Conservation (phyloP, 2,888 invertebrate species). For the Cactoblastis cactorum region DNA sequence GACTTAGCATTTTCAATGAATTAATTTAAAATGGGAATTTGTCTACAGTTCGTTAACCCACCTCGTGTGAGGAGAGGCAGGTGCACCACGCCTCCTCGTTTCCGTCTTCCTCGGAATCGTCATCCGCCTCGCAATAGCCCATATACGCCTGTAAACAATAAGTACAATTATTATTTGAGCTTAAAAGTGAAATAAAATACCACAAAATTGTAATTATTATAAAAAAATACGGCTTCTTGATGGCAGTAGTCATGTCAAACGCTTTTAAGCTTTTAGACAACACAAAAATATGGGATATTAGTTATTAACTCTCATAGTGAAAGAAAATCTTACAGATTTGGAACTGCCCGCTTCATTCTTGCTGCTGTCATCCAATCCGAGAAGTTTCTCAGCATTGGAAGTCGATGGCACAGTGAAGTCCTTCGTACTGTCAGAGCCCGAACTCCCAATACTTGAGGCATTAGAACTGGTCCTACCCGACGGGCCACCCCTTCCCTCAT, state of each 20-base stretch:
- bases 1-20: neutral
- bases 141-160: slow-evolving; percentile 45
- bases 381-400: slow-evolving; percentile 64
- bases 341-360: slow-evolving; percentile 43
- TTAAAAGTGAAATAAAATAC: no score
- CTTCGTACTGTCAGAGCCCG: slow-evolving; percentile 58
- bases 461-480: slow-evolving; percentile 61
- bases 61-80: slow-evolving; percentile 69
- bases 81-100: slow-evolving; percentile 65
- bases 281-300: no score
- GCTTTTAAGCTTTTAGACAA: no score
- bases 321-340: slow-evolving; percentile 42
- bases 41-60: slow-evolving; percentile 19
- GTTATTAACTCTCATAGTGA: no score
- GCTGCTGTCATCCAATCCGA: slow-evolving; percentile 53
- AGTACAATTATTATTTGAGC: no score
- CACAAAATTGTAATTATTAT: no score
- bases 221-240: no score
- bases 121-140: slow-evolving; percentile 52
- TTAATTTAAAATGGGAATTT: neutral
- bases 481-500: slow-evolving; percentile 44
- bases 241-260: no score
- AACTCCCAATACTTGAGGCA: slow-evolving; percentile 61
- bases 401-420: slow-evolving; percentile 65
- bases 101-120: slow-evolving; percentile 66